Evolutionary conservation across 2,113 vertebrate species (phyloP).

Genomic region (Silurus asotus): DNA sequence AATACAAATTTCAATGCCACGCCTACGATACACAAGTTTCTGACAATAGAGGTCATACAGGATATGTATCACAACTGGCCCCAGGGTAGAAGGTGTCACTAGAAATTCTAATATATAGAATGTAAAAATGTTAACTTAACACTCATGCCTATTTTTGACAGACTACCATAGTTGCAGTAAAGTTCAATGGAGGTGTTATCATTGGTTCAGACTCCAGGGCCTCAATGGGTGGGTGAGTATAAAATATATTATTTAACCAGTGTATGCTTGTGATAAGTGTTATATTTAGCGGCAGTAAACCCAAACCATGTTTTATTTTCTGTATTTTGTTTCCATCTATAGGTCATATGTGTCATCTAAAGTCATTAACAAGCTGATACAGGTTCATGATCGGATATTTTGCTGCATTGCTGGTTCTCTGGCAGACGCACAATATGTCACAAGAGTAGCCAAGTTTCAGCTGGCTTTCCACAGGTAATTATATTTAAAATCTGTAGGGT

Average conservation of each 20-base stretch:
- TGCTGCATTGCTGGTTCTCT: conserved; percentile 74
- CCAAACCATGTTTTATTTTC: neutral
- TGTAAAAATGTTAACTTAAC: neutral
- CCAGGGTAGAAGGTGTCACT: neutral
- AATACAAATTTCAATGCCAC: neutral
- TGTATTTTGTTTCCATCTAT: neutral
- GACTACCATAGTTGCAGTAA: conserved; percentile 87
- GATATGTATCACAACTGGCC: neutral
- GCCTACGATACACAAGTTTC: neutral
- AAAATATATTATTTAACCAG: neutral
- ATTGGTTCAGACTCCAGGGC: conserved; percentile 86
- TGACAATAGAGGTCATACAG: neutral
- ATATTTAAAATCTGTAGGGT: neutral
- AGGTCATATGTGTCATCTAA: conserved; percentile 67
- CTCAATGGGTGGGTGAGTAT: conserved; percentile 81
- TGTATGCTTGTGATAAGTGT: neutral
- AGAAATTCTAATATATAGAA: neutral
- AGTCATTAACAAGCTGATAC: conserved; percentile 75
- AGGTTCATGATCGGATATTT: conserved; percentile 73
- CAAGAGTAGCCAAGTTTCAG: conserved; percentile 68
- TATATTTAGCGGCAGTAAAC: neutral
- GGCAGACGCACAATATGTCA: conserved; percentile 71
- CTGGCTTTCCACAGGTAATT: conserved; percentile 72
- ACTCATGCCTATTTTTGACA: conserved; percentile 48
- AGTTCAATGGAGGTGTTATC: conserved; percentile 82